phyloP scores from a whole-genome alignment of 2,888 invertebrate species.

The Sphinx pinastri region DNA sequence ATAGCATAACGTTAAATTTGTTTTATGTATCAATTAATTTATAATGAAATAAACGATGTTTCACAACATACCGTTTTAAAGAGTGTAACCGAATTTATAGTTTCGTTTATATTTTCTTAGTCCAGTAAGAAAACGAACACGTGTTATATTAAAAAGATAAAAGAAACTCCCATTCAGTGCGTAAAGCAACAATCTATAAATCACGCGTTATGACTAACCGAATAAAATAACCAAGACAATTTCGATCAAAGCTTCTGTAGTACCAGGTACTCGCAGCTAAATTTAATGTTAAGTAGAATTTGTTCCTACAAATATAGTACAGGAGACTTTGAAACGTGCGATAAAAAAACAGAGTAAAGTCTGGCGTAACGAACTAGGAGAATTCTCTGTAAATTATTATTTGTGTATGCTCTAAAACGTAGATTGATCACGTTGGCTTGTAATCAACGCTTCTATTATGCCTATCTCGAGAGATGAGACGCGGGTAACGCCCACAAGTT shows the following conservation, averaged over 20 bases:
- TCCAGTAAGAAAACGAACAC: neutral
- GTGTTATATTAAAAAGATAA: slow-evolving; percentile 21
- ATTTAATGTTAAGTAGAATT: neutral
- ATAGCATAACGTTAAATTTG: neutral
- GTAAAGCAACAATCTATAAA: slow-evolving; percentile 23
- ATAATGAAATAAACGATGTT: neutral
- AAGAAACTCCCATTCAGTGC: slow-evolving; percentile 9
- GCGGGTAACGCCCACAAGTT: slow-evolving; percentile 24
- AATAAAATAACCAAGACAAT: slow-evolving; percentile 26
- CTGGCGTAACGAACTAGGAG: neutral
- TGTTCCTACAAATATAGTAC: neutral
- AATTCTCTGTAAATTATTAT: slow-evolving; percentile 23
- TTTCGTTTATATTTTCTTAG: slow-evolving; percentile 6
- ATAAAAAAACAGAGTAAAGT: neutral
- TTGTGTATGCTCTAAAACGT: slow-evolving; percentile 6
- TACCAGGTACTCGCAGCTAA: neutral
- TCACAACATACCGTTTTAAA: slow-evolving; percentile 6
- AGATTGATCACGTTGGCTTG: slow-evolving; percentile 13
- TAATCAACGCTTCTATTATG: slow-evolving; percentile 21
- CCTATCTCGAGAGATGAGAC: slow-evolving; percentile 20
- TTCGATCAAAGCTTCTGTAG: slow-evolving; percentile 10
- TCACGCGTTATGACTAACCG: slow-evolving; percentile 20
- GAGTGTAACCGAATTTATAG: slow-evolving; percentile 6
- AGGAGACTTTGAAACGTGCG: neutral
- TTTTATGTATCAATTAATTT: too few species aligned